A percentile compares a stretch with the other conserved stretches of the same genome.
These are phyloP conservation scores for Otolemur crassicaudatus DNA, from an alignment of 2,797 vertebrate species.

Conservation along the genomic window DNA sequence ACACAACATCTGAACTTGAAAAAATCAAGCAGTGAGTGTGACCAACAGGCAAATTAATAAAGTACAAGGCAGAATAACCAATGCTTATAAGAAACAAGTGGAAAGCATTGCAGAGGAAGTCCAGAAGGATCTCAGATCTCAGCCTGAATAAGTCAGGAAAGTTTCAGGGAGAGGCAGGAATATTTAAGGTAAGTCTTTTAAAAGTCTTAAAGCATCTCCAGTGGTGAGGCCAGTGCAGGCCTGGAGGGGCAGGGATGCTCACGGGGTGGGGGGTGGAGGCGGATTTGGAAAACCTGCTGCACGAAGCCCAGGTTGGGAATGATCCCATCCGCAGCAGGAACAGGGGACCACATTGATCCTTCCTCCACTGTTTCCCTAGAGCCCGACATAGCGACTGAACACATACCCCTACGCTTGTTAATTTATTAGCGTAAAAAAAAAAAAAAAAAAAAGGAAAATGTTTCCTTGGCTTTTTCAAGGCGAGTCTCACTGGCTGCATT, in stretches of 20 bases:
- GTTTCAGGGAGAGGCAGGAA: neutral
- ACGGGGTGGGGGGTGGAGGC: accelerated
- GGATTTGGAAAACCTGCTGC: accelerated
- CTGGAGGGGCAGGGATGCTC: accelerated
- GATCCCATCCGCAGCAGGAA: neutral
- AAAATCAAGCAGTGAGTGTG: neutral
- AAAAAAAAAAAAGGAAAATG: neutral
- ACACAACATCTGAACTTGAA: neutral
- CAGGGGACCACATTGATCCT: accelerated
- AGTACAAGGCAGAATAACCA: neutral
- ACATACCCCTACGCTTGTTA: neutral
- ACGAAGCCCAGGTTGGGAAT: accelerated
- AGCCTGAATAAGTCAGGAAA: neutral
- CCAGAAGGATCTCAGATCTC: neutral
- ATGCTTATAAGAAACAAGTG: neutral
- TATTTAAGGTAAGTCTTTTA: neutral
- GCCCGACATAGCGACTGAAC: neutral
- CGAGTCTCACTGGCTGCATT: accelerated
- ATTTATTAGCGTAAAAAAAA: neutral
- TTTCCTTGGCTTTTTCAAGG: neutral
- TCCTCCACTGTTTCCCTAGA: neutral
- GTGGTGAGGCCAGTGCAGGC: accelerated
- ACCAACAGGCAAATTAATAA: accelerated
- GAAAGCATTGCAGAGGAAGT: neutral
- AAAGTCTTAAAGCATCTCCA: neutral